A percentile compares a stretch with the other conserved stretches of the same genome.
Evolutionary conservation across 2,888 invertebrate species (phyloP).

Genomic region (Melanargia galathea): DNA sequence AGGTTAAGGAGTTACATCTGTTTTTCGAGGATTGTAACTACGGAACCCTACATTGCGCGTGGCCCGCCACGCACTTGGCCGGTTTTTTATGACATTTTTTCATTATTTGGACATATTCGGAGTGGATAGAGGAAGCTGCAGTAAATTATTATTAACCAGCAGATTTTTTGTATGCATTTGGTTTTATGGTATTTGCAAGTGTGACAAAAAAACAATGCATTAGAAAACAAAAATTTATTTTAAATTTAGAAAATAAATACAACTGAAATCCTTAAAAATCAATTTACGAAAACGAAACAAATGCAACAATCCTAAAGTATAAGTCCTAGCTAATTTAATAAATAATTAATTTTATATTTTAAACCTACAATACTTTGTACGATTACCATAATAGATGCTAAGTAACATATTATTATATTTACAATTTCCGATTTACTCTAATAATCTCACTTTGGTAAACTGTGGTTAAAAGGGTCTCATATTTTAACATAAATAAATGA

Average conservation of each 20-base stretch:
- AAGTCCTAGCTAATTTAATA: slow-evolving; percentile 62
- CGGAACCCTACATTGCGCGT: no score
- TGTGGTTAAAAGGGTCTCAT: slow-evolving; percentile 76
- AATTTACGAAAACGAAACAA: slow-evolving; percentile 76
- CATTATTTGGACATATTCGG: no score
- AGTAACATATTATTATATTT: slow-evolving; percentile 44
- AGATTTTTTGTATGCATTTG: no score
- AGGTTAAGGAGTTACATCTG: no score
- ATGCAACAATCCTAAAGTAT: slow-evolving; percentile 70
- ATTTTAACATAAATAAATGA: slow-evolving; percentile 37
- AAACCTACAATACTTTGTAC: slow-evolving; percentile 75
- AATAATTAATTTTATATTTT: slow-evolving; percentile 58
- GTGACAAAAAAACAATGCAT: slow-evolving; percentile 40
- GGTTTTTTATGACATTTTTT: no score
- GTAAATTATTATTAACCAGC: no score
- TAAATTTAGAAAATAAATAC: slow-evolving; percentile 75
- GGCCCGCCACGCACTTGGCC: no score
- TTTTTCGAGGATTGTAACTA: no score
- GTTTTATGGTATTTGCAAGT: background rate
- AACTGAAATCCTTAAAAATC: slow-evolving; percentile 68
- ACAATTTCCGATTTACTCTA: slow-evolving; percentile 60
- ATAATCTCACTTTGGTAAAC: slow-evolving; percentile 84
- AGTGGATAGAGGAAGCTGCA: no score
- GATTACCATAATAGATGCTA: slow-evolving; percentile 49
- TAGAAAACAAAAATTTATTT: slow-evolving; percentile 74